Conservation (phyloP, 2,797 vertebrate species). For the Tapirus indicus region DNA sequence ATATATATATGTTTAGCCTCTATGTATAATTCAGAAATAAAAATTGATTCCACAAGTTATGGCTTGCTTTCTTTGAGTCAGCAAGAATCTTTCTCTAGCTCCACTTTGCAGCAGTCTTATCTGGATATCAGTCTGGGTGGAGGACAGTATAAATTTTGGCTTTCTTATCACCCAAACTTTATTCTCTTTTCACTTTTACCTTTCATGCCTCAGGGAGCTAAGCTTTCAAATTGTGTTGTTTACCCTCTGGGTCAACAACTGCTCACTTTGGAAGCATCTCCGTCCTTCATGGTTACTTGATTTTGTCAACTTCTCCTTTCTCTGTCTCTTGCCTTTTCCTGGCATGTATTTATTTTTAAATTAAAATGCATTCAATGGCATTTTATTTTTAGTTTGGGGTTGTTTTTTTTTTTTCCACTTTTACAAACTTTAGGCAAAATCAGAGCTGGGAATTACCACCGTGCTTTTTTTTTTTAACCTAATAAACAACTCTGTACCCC, state of each 20-base stretch:
- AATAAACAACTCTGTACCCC: not conserved
- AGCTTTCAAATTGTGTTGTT: not conserved
- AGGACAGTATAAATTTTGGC: not conserved
- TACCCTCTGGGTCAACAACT: not conserved
- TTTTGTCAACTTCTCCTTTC: not conserved
- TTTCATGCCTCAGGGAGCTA: not conserved
- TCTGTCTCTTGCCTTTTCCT: not conserved
- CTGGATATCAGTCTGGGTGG: not conserved
- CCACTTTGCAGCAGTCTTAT: not conserved
- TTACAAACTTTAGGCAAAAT: not conserved
- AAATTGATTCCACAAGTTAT: constrained; percentile 67
- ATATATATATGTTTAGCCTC: not conserved
- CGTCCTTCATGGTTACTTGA: not conserved
- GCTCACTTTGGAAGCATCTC: not conserved
- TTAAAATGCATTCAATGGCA: not conserved
- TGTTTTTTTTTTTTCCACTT: not conserved
- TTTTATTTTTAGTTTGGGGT: constrained; percentile 5
- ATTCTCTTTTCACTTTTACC: not conserved
- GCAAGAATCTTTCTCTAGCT: not conserved
- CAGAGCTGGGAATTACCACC: not conserved
- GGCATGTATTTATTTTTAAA: constrained; percentile 45
- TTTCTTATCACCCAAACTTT: not conserved
- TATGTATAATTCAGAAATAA: constrained; percentile 86
- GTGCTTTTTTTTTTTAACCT: not conserved
- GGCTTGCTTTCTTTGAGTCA: constrained; percentile 50